Evolutionary conservation across 2,888 invertebrate genomes (phyloP), one percentile per base, ranked within the genome.

Genomic region (Oxystoma pomonae): DNA sequence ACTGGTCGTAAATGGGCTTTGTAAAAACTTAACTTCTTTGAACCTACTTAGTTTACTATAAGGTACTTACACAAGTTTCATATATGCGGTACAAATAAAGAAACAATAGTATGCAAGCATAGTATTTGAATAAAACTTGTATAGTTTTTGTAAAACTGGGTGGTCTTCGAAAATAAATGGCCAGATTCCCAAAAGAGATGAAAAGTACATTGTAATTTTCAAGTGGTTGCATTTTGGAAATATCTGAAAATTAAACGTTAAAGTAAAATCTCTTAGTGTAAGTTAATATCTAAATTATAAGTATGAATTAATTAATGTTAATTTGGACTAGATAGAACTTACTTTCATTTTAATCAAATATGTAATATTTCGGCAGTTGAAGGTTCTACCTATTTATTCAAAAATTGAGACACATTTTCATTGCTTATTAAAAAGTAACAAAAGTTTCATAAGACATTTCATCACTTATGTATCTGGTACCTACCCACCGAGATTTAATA

Each of bases 111-210:
- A 66, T 18, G 19, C 51, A 1, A 67, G 50, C 20, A 64, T 66
- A 9, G 62, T 55, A 1, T 52, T 61, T 2, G 67, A 63, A 53
- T 63, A 69, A 17, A 62, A n/a, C 17, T 49, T 51, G 58, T 69
- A 69, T 17, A 59, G 20, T 18, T 52, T 58, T 50, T 62, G 60
- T 9, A 66, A 35, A 1, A 55, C 2, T 12, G 62, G 56, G 22
- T 65, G 22, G 12, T 65, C 58, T 61, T 66, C 52, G 51, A 69
- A 69, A 61, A 69, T 67, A 12, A 64, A 64, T 16, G 69, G 69
- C 60, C 67, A 67, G 9, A 66, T 62, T n/a, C 69, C 69, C 16
- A 69, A 16, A 1, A 65, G 22, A 2, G 65, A 63, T 16, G 63
- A 65, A 50, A 21, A 65, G 50, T 64, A 64, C 69, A 69, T 67